These are phyloP conservation scores for Ditylenchus weischeri DNA, from an alignment of 2,888 invertebrate species.

Conservation along the genomic window DNA sequence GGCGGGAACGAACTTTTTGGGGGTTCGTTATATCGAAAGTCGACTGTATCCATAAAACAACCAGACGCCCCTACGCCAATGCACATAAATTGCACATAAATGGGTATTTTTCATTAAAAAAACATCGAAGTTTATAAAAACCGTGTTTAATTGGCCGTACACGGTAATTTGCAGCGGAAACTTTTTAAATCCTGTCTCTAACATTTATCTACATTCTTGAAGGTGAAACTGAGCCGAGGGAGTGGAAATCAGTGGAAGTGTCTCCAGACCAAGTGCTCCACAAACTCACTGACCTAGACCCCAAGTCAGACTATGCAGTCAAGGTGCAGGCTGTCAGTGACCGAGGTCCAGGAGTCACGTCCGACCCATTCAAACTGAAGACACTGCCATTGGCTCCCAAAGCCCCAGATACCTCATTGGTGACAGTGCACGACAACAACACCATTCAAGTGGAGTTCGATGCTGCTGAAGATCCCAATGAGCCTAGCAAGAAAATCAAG, in stretches of 20 bases:
- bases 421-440: constrained; percentile 52
- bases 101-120: too few species aligned
- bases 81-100: too few species aligned
- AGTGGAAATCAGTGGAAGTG: constrained; percentile 49
- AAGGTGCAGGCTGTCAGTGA: constrained; percentile 55
- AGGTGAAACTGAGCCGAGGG: constrained; percentile 40
- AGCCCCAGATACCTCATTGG: constrained; percentile 15
- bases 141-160: too few species aligned
- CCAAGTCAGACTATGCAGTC: constrained; percentile 52
- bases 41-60: too few species aligned
- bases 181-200: constrained; percentile 12
- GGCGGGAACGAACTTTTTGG: too few species aligned
- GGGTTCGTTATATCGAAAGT: too few species aligned
- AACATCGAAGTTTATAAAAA: too few species aligned
- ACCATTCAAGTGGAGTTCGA: constrained; percentile 49
- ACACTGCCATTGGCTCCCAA: constrained; percentile 28
- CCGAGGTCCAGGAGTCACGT: constrained; percentile 54
- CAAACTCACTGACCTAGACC: constrained; percentile 45
- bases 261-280: constrained; percentile 43
- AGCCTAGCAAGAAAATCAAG: constrained; percentile 46
- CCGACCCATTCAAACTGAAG: constrained; percentile 44
- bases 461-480: constrained; percentile 50
- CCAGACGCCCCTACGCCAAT: too few species aligned
- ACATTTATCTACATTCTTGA: neutral
- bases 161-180: neutral